phyloP scores from a whole-genome alignment of 1,140 invertebrate species.

The Panagrolaimus sp. region DNA sequence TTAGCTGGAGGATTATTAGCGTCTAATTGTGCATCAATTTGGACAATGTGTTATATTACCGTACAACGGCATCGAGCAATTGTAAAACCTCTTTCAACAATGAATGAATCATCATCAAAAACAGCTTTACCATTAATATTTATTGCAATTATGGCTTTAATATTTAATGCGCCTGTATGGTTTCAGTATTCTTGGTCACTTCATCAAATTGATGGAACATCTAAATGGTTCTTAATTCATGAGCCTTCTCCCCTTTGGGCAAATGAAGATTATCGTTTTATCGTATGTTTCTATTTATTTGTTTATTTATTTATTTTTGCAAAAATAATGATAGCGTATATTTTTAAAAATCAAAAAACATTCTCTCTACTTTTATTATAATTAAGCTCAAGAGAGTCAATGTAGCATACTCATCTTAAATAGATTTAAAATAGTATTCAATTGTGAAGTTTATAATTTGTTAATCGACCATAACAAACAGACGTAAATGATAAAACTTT shows the following conservation, averaged over 20 bases:
- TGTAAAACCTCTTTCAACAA: constrained; percentile 43
- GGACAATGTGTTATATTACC: constrained; percentile 56
- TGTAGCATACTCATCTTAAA: background rate
- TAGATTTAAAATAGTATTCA: background rate
- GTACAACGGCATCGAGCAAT: constrained; percentile 52
- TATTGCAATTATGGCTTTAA: constrained; percentile 39
- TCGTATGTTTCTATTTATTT: constrained; percentile 30
- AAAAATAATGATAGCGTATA: constrained; percentile 2
- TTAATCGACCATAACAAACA: no score
- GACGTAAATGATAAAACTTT: no score
- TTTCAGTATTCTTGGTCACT: constrained; percentile 33
- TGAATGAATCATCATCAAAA: constrained; percentile 20
- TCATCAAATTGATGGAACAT: background rate
- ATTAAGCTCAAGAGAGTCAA: background rate
- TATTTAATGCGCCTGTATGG: constrained; percentile 54
- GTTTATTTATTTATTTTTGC: no score
- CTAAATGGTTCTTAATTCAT: constrained; percentile 23
- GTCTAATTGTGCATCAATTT: constrained; percentile 53
- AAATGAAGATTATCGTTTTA: constrained; percentile 23
- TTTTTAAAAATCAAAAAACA: background rate
- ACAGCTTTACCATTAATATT: constrained; percentile 23
- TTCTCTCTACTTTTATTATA: constrained; percentile 22
- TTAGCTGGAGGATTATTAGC: constrained; percentile 52
- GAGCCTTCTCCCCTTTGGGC: constrained; percentile 23
- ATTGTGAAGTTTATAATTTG: background rate